Evolutionary conservation across 2,888 invertebrate genomes (phyloP).

Genomic region (Drosophila subquinaria): DNA sequence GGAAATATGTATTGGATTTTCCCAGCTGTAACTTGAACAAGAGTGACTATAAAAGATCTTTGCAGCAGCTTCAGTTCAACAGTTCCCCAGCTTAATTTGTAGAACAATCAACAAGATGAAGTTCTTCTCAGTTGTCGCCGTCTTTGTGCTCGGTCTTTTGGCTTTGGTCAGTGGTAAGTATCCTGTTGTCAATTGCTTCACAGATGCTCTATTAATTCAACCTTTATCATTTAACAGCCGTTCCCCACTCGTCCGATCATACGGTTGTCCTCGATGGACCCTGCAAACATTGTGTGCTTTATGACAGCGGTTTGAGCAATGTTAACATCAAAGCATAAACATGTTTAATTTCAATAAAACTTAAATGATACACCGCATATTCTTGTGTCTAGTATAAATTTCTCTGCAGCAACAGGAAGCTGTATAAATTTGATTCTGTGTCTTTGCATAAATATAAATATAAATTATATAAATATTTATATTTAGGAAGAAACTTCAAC

Average conservation of each 20-base stretch:
- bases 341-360: background rate
- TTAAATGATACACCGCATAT: background rate
- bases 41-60: background rate
- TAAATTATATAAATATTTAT: too few relatives aligned
- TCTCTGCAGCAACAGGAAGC: too few relatives aligned
- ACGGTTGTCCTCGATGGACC: background rate
- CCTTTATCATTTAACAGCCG: background rate
- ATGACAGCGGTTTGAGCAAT: background rate
- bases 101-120: slow-evolving; percentile 2
- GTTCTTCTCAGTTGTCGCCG: background rate
- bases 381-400: background rate
- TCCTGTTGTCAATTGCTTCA: background rate
- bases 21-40: background rate
- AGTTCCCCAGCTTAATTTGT: background rate
- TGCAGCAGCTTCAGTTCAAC: background rate
- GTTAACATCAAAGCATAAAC: too few relatives aligned
- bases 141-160: background rate
- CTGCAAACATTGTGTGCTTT: background rate
- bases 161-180: slow-evolving; percentile 1
- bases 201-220: background rate
- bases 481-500: too few relatives aligned
- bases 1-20: background rate
- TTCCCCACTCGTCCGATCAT: background rate
- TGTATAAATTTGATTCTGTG: too few relatives aligned
- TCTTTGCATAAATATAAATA: too few relatives aligned